Conservation (phyloP, 2,113 vertebrate species). For the Gavia stellata region DNA sequence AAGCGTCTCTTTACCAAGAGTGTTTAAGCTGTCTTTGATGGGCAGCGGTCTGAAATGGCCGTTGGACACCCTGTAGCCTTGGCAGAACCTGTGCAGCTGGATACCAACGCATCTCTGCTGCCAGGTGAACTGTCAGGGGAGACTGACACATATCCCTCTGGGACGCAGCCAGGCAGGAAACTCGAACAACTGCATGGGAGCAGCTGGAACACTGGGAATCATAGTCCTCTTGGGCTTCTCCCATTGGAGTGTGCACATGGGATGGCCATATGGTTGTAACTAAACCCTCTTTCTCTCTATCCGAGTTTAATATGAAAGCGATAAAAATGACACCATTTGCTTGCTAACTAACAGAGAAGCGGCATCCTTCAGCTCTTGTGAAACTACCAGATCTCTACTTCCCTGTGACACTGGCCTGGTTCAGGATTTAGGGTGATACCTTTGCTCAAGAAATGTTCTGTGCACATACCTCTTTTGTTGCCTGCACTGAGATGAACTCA, state of each 20-base stretch:
- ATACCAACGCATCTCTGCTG: not conserved
- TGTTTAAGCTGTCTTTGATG: not conserved
- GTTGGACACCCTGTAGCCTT: not conserved
- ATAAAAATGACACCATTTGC: not conserved
- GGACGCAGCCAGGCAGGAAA: not conserved
- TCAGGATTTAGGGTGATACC: not conserved
- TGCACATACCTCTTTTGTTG: slow-evolving; percentile 82
- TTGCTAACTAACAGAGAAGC: not conserved
- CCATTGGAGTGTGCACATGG: not conserved
- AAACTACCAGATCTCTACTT: not conserved
- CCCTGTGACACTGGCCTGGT: not conserved
- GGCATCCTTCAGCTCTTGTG: not conserved
- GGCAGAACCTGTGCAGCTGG: not conserved
- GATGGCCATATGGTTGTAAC: not conserved
- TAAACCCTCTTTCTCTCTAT: not conserved
- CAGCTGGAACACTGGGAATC: not conserved
- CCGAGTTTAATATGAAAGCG: not conserved
- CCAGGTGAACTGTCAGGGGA: not conserved
- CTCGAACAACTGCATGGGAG: not conserved
- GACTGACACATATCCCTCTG: not conserved
- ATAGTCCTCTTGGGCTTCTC: not conserved
- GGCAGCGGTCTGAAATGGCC: not conserved
- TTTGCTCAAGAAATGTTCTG: not conserved
- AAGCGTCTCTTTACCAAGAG: rapidly evolving
- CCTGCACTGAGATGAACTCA: slow-evolving; percentile 82